Evolutionary conservation across 2,888 invertebrate genomes (phyloP).

Genomic region (Apoda limacodes): DNA sequence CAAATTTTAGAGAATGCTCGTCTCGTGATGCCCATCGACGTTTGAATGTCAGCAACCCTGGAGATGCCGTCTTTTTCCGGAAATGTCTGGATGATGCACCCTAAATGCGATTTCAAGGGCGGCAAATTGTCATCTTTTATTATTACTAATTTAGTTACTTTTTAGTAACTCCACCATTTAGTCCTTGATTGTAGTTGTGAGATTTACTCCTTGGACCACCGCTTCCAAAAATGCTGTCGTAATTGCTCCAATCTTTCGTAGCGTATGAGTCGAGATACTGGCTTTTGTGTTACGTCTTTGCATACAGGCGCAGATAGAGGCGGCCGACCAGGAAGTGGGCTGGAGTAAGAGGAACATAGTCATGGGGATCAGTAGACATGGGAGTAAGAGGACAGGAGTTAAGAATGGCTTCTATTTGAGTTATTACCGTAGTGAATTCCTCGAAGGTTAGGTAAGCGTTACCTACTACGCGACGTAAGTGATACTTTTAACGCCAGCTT

Average conservation of each 20-base stretch:
- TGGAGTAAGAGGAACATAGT: conserved; percentile 8
- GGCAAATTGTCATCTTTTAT: no score
- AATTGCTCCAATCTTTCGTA: no score
- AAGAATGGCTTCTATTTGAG: conserved; percentile 13
- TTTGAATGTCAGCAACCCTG: background rate
- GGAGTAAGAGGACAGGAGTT: conserved; percentile 16
- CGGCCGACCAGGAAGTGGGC: conserved; percentile 9
- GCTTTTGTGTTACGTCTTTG: no score
- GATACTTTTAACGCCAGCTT: conserved; percentile 10
- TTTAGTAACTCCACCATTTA: no score
- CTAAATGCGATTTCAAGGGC: conserved; percentile 5
- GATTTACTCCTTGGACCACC: no score
- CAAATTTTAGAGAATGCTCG: no score
- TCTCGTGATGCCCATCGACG: conserved; percentile 5
- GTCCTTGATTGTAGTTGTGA: no score
- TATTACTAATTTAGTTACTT: no score
- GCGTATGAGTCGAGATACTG: no score
- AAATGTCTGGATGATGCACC: conserved; percentile 1
- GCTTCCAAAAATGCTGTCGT: no score
- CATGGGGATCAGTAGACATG: conserved; percentile 10
- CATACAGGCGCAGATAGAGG: no score
- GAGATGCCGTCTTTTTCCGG: no score
- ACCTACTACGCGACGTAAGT: conserved; percentile 6
- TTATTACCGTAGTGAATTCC: conserved; percentile 10
- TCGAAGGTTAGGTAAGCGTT: conserved; percentile 7